phyloP scores from a whole-genome alignment of 30 jellyfish, hydroid and myxozoan genomes.

The Aurelia aurita complex sp. Pacific region DNA sequence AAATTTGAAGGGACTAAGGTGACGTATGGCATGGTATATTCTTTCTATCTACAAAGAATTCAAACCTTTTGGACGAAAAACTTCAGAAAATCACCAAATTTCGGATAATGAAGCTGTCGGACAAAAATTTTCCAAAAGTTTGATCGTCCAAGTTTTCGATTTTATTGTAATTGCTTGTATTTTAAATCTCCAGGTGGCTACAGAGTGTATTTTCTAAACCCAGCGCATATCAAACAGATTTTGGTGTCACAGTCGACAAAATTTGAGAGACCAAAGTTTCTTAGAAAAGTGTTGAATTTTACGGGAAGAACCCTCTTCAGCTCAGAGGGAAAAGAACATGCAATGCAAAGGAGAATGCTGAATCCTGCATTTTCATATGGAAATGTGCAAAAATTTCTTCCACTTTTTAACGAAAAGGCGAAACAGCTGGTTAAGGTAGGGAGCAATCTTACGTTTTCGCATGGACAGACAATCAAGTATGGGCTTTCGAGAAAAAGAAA shows the following conservation, averaged over 20 bases:
- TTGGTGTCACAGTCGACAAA: slow-evolving; percentile 1
- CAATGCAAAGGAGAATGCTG: slow-evolving; percentile 37
- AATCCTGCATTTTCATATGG: slow-evolving; percentile 48
- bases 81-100: too few species aligned
- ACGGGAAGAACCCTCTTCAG: slow-evolving; percentile 10
- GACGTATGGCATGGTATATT: too few species aligned
- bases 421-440: slow-evolving; percentile 31
- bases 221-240: slow-evolving; percentile 25
- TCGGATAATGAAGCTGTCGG: too few species aligned
- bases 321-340: slow-evolving; percentile 28
- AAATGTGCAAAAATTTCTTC: slow-evolving; percentile 36
- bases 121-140: too few species aligned
- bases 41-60: too few species aligned
- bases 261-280: slow-evolving; percentile 9
- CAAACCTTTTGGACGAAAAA: too few species aligned
- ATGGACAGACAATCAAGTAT: too few species aligned
- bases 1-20: too few species aligned
- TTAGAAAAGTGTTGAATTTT: neutral
- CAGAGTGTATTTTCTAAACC: slow-evolving; percentile 23
- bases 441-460: too few species aligned
- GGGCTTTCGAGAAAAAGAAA: too few species aligned
- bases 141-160: too few species aligned
- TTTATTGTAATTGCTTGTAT: neutral
- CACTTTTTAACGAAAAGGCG: slow-evolving; percentile 14
- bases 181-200: slow-evolving; percentile 24